Evolutionary conservation across 2,797 vertebrate species (phyloP), one percentile per base, ranked within the genome.

Genomic region (Rhinichthys osculus): DNA sequence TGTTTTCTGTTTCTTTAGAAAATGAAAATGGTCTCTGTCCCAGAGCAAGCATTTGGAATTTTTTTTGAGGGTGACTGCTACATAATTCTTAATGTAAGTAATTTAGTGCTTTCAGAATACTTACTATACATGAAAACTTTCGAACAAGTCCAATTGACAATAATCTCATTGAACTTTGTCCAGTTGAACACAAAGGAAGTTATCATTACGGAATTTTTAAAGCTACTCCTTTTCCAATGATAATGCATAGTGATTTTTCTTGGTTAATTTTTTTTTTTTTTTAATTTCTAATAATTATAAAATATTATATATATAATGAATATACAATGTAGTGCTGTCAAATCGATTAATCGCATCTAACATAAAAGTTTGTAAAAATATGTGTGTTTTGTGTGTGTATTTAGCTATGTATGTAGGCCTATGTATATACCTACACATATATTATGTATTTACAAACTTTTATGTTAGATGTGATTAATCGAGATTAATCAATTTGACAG

Each of bases 61-160:
- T 98, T 98, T 90, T 98, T 98, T 85, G 97, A 98, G 91, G 97
- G 97, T 3, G 97, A 98, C 91, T 98, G 96, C 88, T 98, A 98
- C 91, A 93, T 98, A 72, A 86, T 97, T 89, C 91, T 98, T 78
- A 87, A 93, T 5, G 97, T 98, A 91, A 97, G 97, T 96, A 87
- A 7, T 81, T 38, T 47, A 69, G 62, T 27, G 44, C 8, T 30
- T 42, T 40, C 5, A 8, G 11, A 59, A 78, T n/a, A 21, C 16
- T 52, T 13, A 4, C 73, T 76, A n/a, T 23, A 71, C 21, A 27
- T 27, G 11, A 47, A 30, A 16, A 30, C 42, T 73, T 73, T 19
- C 0, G 2, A 42, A 40, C 6, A 8, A 11, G 7, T 27, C 4
- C 52, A 40, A 7, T 17, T 59, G 50, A 23, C 33, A 14, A 57